Evolutionary conservation across 2,888 invertebrate species (phyloP), one percentile per base, ranked within the genome.

Genomic region (Kryphioiulus occultus): DNA sequence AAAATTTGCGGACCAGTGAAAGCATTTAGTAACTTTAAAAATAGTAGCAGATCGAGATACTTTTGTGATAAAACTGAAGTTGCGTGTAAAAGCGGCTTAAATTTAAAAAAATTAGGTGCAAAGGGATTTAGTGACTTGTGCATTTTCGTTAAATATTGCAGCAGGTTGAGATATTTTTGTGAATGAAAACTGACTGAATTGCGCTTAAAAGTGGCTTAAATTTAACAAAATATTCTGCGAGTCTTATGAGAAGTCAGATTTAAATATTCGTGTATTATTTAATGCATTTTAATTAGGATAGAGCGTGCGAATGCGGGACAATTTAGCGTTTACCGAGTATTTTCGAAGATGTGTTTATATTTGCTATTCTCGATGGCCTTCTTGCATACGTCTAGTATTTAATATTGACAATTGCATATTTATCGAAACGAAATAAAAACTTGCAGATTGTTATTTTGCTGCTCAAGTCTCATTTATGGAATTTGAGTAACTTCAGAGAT

Each of bases 281-380:
- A 30, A 78, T 78, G 78, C 30, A 78, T 78, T 78, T 78, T 30
- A 30, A 78, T 30, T 30, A 78, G 78, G 30, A 78, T 17, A 78
- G 30, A 26, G 30, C 78, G 12, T 17, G 30, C 78, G 12, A 30
- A 30, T 15, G 78, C 78, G 30, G 30, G 22, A 5, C n/a, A 3
- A 53, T 19, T 19, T 53, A 68, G 68, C 26, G n/a, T 68, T 78
- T 17, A 15, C 26, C 30, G 0, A n/a, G n/a, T 26, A 26, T 30
- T 30, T 78, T 0, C 53, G 26, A 78, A 78, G 78, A 78, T 30
- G 78, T 26, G 15, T 78, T 78, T 78, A 78, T 78, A 78, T 78
- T 78, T 53, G 30, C 15, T 78, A 78, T 78, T 78, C 78, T 78
- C 78, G 30, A 78, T 15, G 78, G 78, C 68, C 68, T 59, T 59